Conservation (phyloP, 2,797 vertebrate genomes). For the Gallinago stenura region DNA sequence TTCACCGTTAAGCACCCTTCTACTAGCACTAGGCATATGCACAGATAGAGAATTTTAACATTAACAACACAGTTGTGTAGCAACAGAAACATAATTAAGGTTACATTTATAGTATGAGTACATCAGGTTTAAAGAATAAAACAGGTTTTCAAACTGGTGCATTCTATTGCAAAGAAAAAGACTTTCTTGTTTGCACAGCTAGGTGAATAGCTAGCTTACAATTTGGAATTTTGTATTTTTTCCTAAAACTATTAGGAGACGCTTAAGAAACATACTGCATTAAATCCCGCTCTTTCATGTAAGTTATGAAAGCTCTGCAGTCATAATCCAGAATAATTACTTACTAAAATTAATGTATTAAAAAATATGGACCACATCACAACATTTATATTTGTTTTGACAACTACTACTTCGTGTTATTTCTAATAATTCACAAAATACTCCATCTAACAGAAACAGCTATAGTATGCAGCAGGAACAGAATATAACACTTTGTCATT, state of each 20-base stretch:
- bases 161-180: too few relatives aligned
- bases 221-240: not conserved
- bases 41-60: not conserved
- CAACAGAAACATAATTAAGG: not conserved
- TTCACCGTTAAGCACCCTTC: not conserved
- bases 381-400: not conserved
- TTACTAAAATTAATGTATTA: not conserved
- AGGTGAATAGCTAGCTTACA: not conserved
- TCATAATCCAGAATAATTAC: not conserved
- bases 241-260: not conserved
- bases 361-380: not conserved
- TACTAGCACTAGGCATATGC: not conserved
- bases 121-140: not conserved
- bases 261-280: not conserved
- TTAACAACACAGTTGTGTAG: not conserved
- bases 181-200: not conserved
- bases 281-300: not conserved
- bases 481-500: not conserved
- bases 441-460: not conserved
- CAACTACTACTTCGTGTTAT: not conserved
- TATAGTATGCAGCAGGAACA: not conserved
- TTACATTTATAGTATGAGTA: not conserved
- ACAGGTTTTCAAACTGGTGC: too few relatives aligned
- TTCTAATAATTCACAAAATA: not conserved
- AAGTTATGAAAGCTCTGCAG: not conserved